phyloP scores from a whole-genome alignment of 2,113 vertebrate genomes.

The Calidris pugnax region DNA sequence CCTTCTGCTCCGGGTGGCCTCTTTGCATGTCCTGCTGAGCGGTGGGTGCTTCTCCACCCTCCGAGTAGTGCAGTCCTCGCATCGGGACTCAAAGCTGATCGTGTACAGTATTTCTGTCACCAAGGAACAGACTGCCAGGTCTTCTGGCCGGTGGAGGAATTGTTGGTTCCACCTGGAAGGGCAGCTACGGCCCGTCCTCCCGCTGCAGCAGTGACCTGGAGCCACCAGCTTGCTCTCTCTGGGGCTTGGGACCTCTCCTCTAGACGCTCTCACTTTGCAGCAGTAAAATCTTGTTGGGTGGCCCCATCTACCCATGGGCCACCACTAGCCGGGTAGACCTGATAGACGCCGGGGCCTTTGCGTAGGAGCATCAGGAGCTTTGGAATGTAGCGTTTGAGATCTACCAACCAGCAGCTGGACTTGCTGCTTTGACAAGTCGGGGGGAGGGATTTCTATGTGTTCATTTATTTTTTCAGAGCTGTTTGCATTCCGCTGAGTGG shows the following conservation, averaged over 20 bases:
- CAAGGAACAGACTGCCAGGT: background rate
- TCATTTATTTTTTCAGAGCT: background rate
- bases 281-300: background rate
- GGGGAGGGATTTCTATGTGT: background rate
- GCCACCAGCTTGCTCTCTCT: background rate
- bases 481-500: background rate
- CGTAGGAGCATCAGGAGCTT: fast-evolving
- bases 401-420: background rate
- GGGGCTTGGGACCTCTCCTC: background rate
- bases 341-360: background rate
- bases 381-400: background rate
- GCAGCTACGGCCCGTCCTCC: background rate
- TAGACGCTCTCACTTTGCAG: background rate
- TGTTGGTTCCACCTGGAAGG: background rate
- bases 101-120: constrained; percentile 2
- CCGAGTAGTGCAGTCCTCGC: background rate
- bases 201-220: background rate
- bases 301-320: too few relatives aligned
- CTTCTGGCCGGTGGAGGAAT: background rate
- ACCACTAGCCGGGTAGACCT: fast-evolving
- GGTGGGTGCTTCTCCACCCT: background rate
- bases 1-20: background rate
- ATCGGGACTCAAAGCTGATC: background rate
- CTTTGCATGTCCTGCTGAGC: constrained; percentile 32
- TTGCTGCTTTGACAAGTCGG: background rate